A percentile compares a stretch with the other conserved stretches of the same genome.
Conservation (phyloP, 1,140 invertebrate species). For the Drosophila seguyi region DNA sequence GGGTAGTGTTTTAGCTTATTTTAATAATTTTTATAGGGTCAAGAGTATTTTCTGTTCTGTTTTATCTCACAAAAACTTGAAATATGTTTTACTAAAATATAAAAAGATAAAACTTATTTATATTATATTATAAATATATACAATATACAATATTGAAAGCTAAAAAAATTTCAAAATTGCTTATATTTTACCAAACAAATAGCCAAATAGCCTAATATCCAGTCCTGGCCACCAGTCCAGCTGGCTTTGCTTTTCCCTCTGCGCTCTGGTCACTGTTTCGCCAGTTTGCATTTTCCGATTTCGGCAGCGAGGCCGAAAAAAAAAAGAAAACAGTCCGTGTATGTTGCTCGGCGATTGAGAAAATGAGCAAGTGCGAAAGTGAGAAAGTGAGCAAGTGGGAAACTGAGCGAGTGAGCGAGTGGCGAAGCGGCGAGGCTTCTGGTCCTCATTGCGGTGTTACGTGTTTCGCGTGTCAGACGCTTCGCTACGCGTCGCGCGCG, state of each 20-base stretch:
- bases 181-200: no score
- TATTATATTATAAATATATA: background rate
- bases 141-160: no score
- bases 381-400: constrained; percentile 18
- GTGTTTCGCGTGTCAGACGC: constrained; percentile 85
- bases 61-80: background rate
- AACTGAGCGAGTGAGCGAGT: constrained; percentile 17
- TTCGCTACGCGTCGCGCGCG: constrained; percentile 70
- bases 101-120: no score
- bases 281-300: constrained; percentile 58
- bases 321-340: constrained; percentile 22
- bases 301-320: constrained; percentile 50
- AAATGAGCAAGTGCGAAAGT: constrained; percentile 30
- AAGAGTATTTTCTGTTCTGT: background rate
- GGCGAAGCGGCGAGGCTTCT: constrained; percentile 42
- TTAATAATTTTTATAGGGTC: background rate
- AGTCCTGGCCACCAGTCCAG: background rate
- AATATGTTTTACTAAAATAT: no score
- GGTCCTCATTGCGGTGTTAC: constrained; percentile 85
- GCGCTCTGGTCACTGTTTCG: constrained; percentile 22
- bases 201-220: no score
- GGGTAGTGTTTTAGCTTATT: background rate
- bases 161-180: no score
- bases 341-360: constrained; percentile 34
- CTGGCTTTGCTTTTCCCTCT: constrained; percentile 11